Conservation (phyloP, 2,888 invertebrate species). For the Ectemnius cavifrons region DNA sequence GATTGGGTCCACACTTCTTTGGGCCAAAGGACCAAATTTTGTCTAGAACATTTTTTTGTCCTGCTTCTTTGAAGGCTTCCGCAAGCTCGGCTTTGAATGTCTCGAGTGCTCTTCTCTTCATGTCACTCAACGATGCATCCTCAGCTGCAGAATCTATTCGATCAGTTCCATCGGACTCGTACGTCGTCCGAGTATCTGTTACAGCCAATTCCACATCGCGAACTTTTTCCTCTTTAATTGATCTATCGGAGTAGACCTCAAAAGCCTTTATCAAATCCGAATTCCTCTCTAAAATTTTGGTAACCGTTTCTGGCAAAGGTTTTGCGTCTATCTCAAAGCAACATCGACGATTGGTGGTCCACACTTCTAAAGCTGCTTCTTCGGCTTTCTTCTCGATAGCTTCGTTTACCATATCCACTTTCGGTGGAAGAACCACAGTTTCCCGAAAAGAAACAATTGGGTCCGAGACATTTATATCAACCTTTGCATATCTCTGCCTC, state of each 20-base stretch:
- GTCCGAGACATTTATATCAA: slow-evolving; percentile 93
- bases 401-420: slow-evolving; percentile 91
- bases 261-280: slow-evolving; percentile 85
- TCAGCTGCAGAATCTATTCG: neutral
- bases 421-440: slow-evolving; percentile 91
- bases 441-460: slow-evolving; percentile 98
- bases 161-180: neutral
- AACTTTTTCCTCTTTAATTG: neutral
- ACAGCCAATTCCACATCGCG: neutral
- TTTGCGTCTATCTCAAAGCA: slow-evolving; percentile 86
- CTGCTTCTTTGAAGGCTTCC: slow-evolving; percentile 81
- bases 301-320: slow-evolving; percentile 87
- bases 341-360: slow-evolving; percentile 86
- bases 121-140: slow-evolving; percentile 60
- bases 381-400: slow-evolving; percentile 84
- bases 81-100: slow-evolving; percentile 81
- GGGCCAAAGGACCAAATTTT: slow-evolving; percentile 97
- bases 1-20: slow-evolving; percentile 91
- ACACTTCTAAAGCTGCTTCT: slow-evolving; percentile 73
- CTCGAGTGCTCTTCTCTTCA: slow-evolving; percentile 70
- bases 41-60: slow-evolving; percentile 79
- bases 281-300: slow-evolving; percentile 85
- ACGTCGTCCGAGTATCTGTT: neutral
- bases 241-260: slow-evolving; percentile 77
- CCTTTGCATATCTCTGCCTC: slow-evolving; percentile 88